Conservation (phyloP, 2,797 vertebrate genomes). For the Serranus cabrilla region DNA sequence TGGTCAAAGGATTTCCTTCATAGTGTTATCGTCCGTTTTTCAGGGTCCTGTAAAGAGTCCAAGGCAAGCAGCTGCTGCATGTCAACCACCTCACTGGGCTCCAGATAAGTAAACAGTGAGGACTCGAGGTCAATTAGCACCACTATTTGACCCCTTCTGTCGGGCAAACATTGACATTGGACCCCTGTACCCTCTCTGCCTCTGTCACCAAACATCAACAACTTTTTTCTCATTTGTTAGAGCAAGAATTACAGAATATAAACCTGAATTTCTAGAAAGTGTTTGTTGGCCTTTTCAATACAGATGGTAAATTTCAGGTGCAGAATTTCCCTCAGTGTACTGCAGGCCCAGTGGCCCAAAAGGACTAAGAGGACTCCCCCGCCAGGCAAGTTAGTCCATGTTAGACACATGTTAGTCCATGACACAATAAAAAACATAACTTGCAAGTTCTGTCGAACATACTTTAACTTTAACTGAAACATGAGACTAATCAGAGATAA, state of each 20-base stretch:
- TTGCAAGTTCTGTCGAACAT: no score
- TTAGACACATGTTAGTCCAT: no score
- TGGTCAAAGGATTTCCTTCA: not conserved
- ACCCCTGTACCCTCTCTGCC: constrained; percentile 42
- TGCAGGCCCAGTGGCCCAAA: no score
- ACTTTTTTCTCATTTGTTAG: not conserved
- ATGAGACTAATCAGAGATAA: not conserved
- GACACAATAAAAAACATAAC: no score
- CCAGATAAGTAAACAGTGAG: constrained; percentile 58
- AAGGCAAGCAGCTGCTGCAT: constrained; percentile 22
- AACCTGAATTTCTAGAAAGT: not conserved
- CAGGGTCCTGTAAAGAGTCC: not conserved
- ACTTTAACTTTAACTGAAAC: no score
- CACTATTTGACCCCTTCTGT: constrained; percentile 55
- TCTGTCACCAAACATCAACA: constrained; percentile 49
- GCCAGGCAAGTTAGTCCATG: no score
- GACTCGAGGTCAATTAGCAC: constrained; percentile 60
- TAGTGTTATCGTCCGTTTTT: not conserved
- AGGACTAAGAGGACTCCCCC: no score
- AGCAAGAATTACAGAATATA: not conserved
- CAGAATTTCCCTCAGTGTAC: no score
- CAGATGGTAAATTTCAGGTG: not conserved
- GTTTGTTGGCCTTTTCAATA: not conserved
- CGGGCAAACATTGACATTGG: constrained; percentile 73
- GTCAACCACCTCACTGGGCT: not conserved